phyloP scores from a whole-genome alignment of 2,797 vertebrate genomes.

The Catamblyrhynchus diadema region DNA sequence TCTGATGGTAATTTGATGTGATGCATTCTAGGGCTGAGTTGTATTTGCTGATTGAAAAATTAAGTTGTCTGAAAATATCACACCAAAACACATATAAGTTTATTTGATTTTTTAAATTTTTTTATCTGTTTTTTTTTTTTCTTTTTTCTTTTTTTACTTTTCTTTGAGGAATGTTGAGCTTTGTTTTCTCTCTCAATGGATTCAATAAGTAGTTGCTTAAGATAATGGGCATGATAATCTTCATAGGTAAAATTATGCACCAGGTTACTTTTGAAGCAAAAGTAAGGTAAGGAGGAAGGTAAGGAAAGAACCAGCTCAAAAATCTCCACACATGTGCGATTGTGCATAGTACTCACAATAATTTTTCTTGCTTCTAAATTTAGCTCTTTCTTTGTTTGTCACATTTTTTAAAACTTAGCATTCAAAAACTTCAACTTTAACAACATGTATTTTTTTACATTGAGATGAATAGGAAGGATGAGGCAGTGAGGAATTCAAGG shows the following conservation, averaged over 20 bases:
- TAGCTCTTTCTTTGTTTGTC: rapidly evolving
- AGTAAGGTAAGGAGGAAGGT: neutral
- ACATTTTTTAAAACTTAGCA: neutral
- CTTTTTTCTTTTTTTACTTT: neutral
- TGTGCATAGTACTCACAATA: neutral
- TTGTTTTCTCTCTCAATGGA: neutral
- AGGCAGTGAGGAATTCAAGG: neutral
- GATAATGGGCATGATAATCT: neutral
- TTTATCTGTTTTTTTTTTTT: neutral
- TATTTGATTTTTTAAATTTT: neutral
- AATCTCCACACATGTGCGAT: neutral
- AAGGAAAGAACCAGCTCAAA: neutral
- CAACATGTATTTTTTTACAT: neutral
- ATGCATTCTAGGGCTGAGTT: neutral
- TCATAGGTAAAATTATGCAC: neutral
- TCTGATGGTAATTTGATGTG: neutral
- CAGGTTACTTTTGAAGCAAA: neutral
- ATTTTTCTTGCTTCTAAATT: neutral
- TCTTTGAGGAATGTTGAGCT: neutral
- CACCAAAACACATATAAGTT: neutral
- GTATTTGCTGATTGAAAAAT: neutral
- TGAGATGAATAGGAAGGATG: neutral
- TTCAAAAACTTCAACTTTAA: neutral
- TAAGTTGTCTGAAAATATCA: neutral
- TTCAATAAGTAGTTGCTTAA: neutral